phyloP scores from a whole-genome alignment of 2,888 invertebrate species.

The Drosophila fulvimacula region DNA sequence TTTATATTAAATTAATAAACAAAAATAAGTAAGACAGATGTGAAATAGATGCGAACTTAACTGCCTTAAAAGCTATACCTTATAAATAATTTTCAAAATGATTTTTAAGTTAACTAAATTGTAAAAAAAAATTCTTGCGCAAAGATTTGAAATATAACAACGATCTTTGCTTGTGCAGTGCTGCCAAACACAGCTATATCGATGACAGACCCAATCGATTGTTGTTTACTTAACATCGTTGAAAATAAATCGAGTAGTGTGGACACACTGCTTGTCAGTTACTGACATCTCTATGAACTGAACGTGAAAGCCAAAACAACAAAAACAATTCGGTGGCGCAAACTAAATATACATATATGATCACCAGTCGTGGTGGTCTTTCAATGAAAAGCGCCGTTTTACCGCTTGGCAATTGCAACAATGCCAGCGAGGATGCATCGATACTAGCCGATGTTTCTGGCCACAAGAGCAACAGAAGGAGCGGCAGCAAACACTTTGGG shows the following conservation, averaged over 20 bases:
- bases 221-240: not conserved
- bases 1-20: not conserved
- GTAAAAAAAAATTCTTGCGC: not conserved
- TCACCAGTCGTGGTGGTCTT: slow-evolving; percentile 36
- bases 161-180: not conserved
- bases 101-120: not conserved
- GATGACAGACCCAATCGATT: slow-evolving; percentile 8
- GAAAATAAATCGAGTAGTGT: not conserved
- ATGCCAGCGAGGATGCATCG: slow-evolving; percentile 48
- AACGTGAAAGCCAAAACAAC: slow-evolving; percentile 51
- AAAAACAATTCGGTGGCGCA: slow-evolving; percentile 50
- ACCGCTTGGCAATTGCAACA: slow-evolving; percentile 39
- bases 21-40: not conserved
- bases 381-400: slow-evolving; percentile 58
- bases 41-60: not conserved
- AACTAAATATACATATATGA: slow-evolving; percentile 35
- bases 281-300: slow-evolving; percentile 43
- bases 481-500: slow-evolving; percentile 26
- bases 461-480: slow-evolving; percentile 9
- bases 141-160: slow-evolving; percentile 18
- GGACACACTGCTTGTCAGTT: slow-evolving; percentile 46
- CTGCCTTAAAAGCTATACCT: not conserved
- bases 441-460: slow-evolving; percentile 8
- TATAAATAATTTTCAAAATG: not conserved
- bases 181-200: not conserved